These are phyloP conservation scores for Spheniscus mendiculus DNA, from an alignment of 2,113 vertebrate genomes.

Conservation along the genomic window DNA sequence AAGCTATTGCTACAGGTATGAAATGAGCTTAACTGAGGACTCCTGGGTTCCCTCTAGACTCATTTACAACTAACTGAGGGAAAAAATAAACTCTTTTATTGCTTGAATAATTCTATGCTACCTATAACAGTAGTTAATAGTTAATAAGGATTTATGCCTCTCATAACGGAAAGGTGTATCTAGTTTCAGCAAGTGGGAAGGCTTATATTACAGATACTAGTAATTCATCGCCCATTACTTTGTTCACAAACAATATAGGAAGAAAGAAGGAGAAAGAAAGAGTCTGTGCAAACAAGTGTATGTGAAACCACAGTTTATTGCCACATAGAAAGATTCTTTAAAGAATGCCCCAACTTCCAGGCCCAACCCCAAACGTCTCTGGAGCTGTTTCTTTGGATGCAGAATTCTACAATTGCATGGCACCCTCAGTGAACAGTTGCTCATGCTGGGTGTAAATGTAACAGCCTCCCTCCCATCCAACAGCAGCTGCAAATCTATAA, in stretches of 20 bases:
- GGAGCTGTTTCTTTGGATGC: background rate
- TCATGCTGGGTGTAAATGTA: background rate
- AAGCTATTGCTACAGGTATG: slow-evolving; percentile 25
- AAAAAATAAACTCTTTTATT: slow-evolving; percentile 58
- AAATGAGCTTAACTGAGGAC: slow-evolving; percentile 55
- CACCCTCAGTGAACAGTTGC: background rate
- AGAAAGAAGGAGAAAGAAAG: background rate
- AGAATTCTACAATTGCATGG: background rate
- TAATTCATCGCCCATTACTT: background rate
- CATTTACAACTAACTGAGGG: slow-evolving; percentile 44
- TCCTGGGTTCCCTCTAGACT: slow-evolving; percentile 64
- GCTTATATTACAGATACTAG: background rate
- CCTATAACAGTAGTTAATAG: slow-evolving; percentile 45
- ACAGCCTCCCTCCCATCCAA: background rate
- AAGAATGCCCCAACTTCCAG: background rate
- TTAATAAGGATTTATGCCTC: slow-evolving; percentile 54
- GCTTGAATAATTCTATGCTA: slow-evolving; percentile 38
- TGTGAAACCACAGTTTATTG: background rate
- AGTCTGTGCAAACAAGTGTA: background rate
- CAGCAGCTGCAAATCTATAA: background rate
- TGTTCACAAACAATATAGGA: background rate
- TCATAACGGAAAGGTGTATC: slow-evolving; percentile 21
- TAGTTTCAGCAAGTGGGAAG: background rate
- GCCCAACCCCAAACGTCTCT: background rate
- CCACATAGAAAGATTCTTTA: background rate